Evolutionary conservation across 2,797 vertebrate genomes (phyloP).

Genomic region (Falco concolor): DNA sequence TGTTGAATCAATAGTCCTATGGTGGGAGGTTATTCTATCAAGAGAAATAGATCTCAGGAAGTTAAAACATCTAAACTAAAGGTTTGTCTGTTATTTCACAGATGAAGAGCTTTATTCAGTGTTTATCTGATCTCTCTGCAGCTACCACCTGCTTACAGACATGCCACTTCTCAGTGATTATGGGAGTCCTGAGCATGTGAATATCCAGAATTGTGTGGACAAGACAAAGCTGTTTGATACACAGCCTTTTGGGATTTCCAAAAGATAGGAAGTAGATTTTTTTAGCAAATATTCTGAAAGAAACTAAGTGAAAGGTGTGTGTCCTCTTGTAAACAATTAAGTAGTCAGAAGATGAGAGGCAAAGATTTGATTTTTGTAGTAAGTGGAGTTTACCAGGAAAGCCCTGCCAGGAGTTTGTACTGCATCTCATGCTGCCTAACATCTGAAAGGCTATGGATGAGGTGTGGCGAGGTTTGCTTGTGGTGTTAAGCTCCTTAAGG

Average conservation of each 20-base stretch:
- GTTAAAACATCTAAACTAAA: background rate
- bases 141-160: background rate
- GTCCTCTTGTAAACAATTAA: background rate
- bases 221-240: background rate
- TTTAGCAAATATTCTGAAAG: background rate
- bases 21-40: background rate
- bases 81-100: fast-evolving
- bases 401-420: background rate
- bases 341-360: background rate
- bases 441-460: background rate
- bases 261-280: background rate
- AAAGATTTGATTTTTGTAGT: background rate
- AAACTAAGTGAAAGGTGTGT: background rate
- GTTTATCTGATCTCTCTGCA: background rate
- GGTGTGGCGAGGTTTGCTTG: background rate
- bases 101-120: background rate
- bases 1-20: background rate
- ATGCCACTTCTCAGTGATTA: background rate
- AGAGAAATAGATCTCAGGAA: background rate
- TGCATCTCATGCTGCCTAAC: background rate
- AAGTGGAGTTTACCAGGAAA: background rate
- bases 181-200: background rate
- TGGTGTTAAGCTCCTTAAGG: background rate
- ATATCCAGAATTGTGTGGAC: background rate
- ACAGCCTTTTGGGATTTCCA: background rate